Base-by-base conservation (phyloP, 2,888 invertebrate species). In the Plagodis pulveraria region DNA sequence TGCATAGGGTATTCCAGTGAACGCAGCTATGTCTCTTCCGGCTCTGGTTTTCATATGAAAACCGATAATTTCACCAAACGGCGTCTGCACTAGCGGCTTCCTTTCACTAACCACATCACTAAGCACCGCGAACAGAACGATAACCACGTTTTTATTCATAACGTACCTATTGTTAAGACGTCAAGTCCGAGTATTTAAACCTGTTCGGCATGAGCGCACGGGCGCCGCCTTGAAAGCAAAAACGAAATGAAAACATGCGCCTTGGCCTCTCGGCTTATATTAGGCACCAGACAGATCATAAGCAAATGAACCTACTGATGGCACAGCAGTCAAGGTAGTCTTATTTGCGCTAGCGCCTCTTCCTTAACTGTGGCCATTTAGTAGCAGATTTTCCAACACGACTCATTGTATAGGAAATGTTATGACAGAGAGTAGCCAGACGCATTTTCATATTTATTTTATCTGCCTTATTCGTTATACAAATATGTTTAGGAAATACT, bases 1-100 rank as follows among this genome's bases (percentile, higher is more conserved):
- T 0, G 96, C 96, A 72, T 94, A 96, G 0, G 95, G 96, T 46
- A 96, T 88, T 5, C 95, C 93, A 55, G 94, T 93, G 73, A 95
- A 96, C 0, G 94, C 94, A 0, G 93, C 83, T 70, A 95, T 93
- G 63, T 91, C 85, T 61, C 93, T 89, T 0, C 95, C 95, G 34
- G 81, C 89, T 62, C 94, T 90, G 0, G 94, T 93, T 62, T 83
- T 87, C 84, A 94, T 83, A 61, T 87, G 90, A 63, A 89, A 88
- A 4, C 95, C 95, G 32, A 86, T 80, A 35, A 95, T 76, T 44
- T 89, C 87, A 0, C 95, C 95, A 53, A 93, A 83, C 50, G 84
- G 83, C 0, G 93, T 88, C 9, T 62, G 73, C 8, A 85, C 87
- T 8, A 72, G 58, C 0, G 87, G 87, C 50, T 67, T 67, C 11